Evolutionary conservation across 2,888 invertebrate genomes (phyloP), one percentile per base, ranked within the genome.

Genomic region (Spodoptera picta): DNA sequence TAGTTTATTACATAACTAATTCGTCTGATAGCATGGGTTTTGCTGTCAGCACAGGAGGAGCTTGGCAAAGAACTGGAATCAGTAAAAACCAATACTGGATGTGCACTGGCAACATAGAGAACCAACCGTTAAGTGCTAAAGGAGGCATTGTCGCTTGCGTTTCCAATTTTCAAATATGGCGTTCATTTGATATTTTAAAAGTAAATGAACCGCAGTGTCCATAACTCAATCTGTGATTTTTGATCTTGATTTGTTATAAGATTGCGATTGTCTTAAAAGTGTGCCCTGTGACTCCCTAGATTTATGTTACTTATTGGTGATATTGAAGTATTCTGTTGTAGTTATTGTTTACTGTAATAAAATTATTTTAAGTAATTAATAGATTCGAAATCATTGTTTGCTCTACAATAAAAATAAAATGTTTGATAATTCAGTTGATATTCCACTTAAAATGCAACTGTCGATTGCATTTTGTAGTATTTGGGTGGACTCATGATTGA

Each of bases 111-210:
- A 83, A 77, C 43, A 47, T 83, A 44, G 85, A 86, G 49, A 81
- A 73, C 14, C 81, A 82, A n/a, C 83, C 81, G 11, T n/a, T 19
- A 0, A 45, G 55, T 0, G 70, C 67, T 0, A 81, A 75, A 24
- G 90, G 87, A 2, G 89, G 85, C 0, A 43, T 87, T 2, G 64
- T 92, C 10, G 14, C 86, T 3, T 92, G 92, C 59, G 74, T 88
- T 0, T 66, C 85, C 5, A 47, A 88, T 59, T 90, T 82, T 53
- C 23, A 65, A 0, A 61, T 92, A 9, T 92, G 92, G 92, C 64
- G 75, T 23, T 79, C 80, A 9, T 92, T 92, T 68, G 88, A 89
- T 68, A 88, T 87, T 59, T 79, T 92, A 0, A 92, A 92, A 83
- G 71, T 87, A 44, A 84, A 81, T 42, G 92, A 92, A 63, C 92